Percentiles rank a stretch among this genome's conserved stretches.
Evolutionary conservation across 1,140 invertebrate species (phyloP).

Genomic region (Dinoponera quadriceps): DNA sequence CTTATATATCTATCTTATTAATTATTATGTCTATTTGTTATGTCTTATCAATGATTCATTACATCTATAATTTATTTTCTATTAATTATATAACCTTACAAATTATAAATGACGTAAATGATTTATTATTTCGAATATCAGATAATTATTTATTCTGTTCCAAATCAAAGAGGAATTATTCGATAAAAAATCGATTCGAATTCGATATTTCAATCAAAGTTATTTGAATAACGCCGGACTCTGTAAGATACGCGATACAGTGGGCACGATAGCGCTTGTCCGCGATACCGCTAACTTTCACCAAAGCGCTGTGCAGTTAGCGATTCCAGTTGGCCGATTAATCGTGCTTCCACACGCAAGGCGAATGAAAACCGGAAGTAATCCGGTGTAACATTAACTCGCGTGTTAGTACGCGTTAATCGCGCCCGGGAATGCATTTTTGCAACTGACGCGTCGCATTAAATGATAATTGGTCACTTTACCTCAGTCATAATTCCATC

Average conservation of each 20-base stretch:
- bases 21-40: too few relatives aligned
- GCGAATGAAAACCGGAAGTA: slow-evolving; percentile 32
- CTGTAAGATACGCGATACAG: slow-evolving; percentile 3
- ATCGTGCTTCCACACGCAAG: slow-evolving; percentile 11
- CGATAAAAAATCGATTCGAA: too few relatives aligned
- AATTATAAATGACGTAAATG: neutral
- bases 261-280: neutral
- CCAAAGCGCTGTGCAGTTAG: slow-evolving; percentile 1
- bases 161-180: too few relatives aligned
- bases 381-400: slow-evolving; percentile 32
- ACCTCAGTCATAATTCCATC: slow-evolving; percentile 88
- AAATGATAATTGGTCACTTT: slow-evolving; percentile 42
- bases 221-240: too few relatives aligned
- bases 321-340: slow-evolving; percentile 17
- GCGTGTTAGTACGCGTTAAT: neutral
- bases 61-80: too few relatives aligned
- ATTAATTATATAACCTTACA: too few relatives aligned
- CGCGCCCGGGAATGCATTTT: neutral
- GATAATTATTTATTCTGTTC: too few relatives aligned
- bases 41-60: too few relatives aligned
- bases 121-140: too few relatives aligned
- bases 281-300: slow-evolving; percentile 37
- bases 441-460: neutral
- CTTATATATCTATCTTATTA: too few relatives aligned
- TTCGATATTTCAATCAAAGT: too few relatives aligned